phyloP scores from a whole-genome alignment of 1,140 invertebrate species.

The Araneus ventricosus region DNA sequence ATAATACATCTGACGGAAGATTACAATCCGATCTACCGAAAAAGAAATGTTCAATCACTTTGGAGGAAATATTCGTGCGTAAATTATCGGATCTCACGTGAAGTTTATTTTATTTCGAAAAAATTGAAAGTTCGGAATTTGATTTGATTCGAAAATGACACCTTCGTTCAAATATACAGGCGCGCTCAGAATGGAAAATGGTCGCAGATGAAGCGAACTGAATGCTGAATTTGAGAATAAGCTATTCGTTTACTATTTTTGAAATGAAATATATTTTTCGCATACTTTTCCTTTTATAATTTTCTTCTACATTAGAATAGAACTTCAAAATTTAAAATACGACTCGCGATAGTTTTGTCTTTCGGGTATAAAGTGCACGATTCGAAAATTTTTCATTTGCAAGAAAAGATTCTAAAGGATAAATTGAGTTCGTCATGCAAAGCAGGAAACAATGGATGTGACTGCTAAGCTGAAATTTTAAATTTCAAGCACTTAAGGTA shows the following conservation, averaged over 20 bases:
- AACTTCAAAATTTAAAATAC: no score
- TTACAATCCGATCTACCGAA: constrained; percentile 53
- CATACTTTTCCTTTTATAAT: neutral
- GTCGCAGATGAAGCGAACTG: constrained; percentile 41
- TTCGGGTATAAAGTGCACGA: no score
- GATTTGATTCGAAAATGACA: constrained; percentile 58
- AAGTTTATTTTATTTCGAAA: constrained; percentile 63
- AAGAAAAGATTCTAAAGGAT: no score
- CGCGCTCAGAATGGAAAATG: constrained; percentile 15
- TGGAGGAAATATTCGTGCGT: constrained; percentile 32
- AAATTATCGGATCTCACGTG: constrained; percentile 61
- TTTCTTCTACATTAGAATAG: neutral
- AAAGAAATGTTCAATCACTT: constrained; percentile 55
- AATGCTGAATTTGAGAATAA: neutral
- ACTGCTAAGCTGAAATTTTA: no score
- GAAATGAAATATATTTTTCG: neutral
- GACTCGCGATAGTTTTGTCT: no score
- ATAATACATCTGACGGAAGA: constrained; percentile 61
- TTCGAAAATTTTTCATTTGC: no score
- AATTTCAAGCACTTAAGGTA: no score
- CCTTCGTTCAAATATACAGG: constrained; percentile 21
- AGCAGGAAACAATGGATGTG: no score
- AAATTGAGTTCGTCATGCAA: no score
- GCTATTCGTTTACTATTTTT: neutral
- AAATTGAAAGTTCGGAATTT: neutral